phyloP scores from a whole-genome alignment of 2,888 invertebrate species.

The Merodon equestris region DNA sequence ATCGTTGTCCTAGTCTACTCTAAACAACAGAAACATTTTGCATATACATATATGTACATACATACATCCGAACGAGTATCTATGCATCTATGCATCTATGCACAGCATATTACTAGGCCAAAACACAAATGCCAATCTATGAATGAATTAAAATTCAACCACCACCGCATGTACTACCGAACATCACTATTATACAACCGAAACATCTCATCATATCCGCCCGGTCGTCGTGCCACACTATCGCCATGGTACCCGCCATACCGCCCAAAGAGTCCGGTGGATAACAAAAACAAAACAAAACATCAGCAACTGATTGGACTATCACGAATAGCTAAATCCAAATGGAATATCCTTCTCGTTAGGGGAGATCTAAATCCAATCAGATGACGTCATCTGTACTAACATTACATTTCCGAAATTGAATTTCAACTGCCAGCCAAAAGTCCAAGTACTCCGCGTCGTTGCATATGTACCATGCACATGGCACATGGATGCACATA shows the following conservation, averaged over 20 bases:
- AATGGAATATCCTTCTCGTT: constrained; percentile 45
- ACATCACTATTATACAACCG: constrained; percentile 17
- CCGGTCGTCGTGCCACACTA: neutral
- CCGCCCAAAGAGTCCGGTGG: neutral
- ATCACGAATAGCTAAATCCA: constrained; percentile 34
- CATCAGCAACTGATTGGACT: too few species aligned
- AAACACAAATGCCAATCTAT: constrained; percentile 47
- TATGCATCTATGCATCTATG: constrained; percentile 18
- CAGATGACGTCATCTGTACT: constrained; percentile 34
- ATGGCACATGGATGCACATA: neutral
- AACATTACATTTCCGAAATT: constrained; percentile 42
- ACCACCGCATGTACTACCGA: constrained; percentile 1
- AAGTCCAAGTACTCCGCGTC: neutral
- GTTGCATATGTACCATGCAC: neutral
- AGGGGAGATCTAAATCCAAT: constrained; percentile 36
- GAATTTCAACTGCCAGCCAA: constrained; percentile 26
- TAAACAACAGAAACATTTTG: constrained; percentile 23
- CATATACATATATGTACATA: neutral
- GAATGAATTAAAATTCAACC: constrained; percentile 50
- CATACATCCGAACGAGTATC: constrained; percentile 4
- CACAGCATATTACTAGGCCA: constrained; percentile 26
- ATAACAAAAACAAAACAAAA: constrained; percentile 1
- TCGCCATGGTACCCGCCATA: neutral
- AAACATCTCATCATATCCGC: neutral
- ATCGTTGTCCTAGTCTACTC: constrained; percentile 40